Evolutionary conservation across 2,888 invertebrate genomes (phyloP).

Genomic region (Drosophila anomelani): DNA sequence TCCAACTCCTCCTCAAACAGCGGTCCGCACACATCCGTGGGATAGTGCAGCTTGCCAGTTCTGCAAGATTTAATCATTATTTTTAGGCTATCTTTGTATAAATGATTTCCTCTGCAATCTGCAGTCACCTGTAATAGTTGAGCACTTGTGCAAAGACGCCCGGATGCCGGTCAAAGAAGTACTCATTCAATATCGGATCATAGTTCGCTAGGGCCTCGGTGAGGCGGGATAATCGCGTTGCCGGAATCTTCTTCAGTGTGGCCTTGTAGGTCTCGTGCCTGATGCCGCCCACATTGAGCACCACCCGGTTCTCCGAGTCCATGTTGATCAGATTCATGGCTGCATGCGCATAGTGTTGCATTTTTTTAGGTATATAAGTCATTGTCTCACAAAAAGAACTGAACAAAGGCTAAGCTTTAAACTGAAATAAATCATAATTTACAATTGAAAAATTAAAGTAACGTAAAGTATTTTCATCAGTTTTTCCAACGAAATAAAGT

Average conservation of each 20-base stretch:
- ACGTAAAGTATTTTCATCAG: neutral
- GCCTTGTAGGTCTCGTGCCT: constrained; percentile 98
- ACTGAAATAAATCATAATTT: constrained; percentile 6
- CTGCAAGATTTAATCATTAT: constrained; percentile 84
- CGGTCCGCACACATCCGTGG: constrained; percentile 99
- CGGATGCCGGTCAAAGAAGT: constrained; percentile 99
- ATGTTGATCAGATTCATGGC: constrained; percentile 96
- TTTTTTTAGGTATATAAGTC: constrained; percentile 81
- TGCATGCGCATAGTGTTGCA: constrained; percentile 82
- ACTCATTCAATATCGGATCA: constrained; percentile 99
- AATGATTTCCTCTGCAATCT: neutral
- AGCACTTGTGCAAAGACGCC: constrained; percentile 98
- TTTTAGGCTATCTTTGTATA: fast-evolving
- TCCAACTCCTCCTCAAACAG: constrained; percentile 99
- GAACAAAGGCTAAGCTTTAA: neutral
- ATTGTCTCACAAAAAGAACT: constrained; percentile 49
- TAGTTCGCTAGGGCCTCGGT: constrained; percentile 99
- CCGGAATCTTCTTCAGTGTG: constrained; percentile 98
- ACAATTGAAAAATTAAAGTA: neutral
- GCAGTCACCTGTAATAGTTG: constrained; percentile 95
- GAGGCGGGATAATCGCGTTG: constrained; percentile 95
- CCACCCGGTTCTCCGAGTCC: constrained; percentile 99
- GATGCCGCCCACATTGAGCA: constrained; percentile 99
- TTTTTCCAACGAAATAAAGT: neutral
- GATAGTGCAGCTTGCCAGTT: constrained; percentile 99